Base-by-base conservation (phyloP, 2,113 vertebrate genomes). In the Chlorodrepanis virens region DNA sequence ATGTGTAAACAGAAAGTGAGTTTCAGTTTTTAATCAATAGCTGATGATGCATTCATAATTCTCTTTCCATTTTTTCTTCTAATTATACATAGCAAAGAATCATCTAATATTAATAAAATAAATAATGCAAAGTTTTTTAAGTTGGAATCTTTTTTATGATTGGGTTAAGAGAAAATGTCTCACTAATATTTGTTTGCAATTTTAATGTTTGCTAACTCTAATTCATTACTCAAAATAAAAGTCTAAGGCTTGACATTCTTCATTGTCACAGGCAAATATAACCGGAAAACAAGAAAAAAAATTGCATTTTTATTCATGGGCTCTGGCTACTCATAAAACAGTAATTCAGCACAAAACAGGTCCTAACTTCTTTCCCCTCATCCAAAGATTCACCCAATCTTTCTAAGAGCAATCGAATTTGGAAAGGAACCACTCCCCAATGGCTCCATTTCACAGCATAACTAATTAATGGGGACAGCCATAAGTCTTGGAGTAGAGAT, bases 21-120 rank as follows among this genome's bases (percentile, higher is more conserved):
- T 79, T 93, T 95, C 53, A 49, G 64, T 76, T 91, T 79, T 96
- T 65, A 95, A 91, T 95, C 91, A 89, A 87, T 87, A 94, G 68
- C 24, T 53, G 44, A 87, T 90, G 52, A 86, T 68, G 24, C 12
- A 83, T 87, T 95, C 65, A 68, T 87, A 91, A 82, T 91, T 84
- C 59, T 77, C 35, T 87, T 92, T 89, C 61, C 21, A 22, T 84
- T 93, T 95, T 92, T 86, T 86, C 86, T 60, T 87, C 89, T 94
- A 92, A 94, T 95, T 93, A 80, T 79, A 86, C 44, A 28, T 82
- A 69, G 77, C 57, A 92, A 96, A 87, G 40, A 53, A 82, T 96
- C 74, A 94, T 96, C 44, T 94, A 93, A 94, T 95, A 95, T 96
- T 96, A 89, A 91, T 94, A 93, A 89, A 83, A 65, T 88, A 59